phyloP scores from a whole-genome alignment of 2,113 vertebrate species.

The Glareola pratincola region DNA sequence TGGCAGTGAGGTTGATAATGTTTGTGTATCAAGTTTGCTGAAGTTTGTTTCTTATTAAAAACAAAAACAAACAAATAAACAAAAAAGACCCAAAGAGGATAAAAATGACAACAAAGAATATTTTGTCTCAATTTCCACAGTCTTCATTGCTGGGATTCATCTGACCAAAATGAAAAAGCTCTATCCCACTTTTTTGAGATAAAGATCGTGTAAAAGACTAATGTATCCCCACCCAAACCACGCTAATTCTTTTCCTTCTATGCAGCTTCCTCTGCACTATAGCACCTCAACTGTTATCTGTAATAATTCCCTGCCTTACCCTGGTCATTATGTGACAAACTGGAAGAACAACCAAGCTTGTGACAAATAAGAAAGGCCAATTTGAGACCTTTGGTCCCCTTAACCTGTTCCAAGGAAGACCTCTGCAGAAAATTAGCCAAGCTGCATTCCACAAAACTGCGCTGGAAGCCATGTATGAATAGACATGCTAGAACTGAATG shows the following conservation, averaged over 20 bases:
- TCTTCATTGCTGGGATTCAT: background rate
- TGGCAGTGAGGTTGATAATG: background rate
- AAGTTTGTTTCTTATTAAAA: background rate
- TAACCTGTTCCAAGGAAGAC: background rate
- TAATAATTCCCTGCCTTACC: background rate
- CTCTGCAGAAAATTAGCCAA: background rate
- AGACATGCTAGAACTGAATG: background rate
- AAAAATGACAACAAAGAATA: background rate
- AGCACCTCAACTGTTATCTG: accelerated
- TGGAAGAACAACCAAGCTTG: background rate
- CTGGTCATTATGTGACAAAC: background rate
- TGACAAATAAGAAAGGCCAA: background rate
- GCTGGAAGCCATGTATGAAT: background rate
- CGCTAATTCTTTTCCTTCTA: background rate
- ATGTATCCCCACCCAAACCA: background rate
- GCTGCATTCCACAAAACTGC: background rate
- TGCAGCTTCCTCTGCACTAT: background rate
- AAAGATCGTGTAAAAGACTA: background rate
- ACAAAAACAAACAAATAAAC: background rate
- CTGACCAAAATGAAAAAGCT: background rate
- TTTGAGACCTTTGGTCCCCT: background rate
- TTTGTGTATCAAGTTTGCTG: background rate
- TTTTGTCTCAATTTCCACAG: background rate
- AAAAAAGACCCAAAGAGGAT: background rate
- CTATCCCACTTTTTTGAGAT: background rate